Conservation (phyloP, 2,797 vertebrate genomes). For the Chelmon rostratus region DNA sequence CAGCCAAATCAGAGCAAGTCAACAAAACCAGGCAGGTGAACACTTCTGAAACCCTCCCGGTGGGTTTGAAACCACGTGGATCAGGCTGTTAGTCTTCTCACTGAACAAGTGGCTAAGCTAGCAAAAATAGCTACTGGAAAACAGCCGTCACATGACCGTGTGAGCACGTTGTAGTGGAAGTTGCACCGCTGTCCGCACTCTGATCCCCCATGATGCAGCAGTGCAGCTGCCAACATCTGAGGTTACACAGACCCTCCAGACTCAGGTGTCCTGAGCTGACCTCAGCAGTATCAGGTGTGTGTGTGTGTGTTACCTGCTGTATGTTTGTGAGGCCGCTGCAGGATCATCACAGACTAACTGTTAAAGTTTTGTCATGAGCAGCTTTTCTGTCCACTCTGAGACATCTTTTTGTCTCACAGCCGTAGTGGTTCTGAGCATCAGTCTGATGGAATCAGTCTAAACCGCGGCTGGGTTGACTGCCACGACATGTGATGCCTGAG, state of each 20-base stretch:
- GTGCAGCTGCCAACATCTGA: conserved; percentile 9
- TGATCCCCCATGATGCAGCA: conserved; percentile 18
- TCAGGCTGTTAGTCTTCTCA: no score
- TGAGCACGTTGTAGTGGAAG: background rate
- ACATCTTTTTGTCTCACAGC: no score
- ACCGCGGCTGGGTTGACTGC: no score
- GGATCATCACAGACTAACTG: background rate
- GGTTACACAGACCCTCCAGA: background rate
- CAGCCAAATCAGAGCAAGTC: no score
- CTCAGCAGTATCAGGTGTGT: conserved; percentile 3
- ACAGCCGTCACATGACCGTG: background rate
- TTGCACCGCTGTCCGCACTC: background rate
- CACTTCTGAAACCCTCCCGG: no score
- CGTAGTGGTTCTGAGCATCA: no score
- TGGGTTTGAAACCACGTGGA: no score
- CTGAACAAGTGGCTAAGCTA: no score
- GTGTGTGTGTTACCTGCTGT: conserved; percentile 12
- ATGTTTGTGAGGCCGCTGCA: background rate
- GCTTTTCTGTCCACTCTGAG: no score
- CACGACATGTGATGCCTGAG: background rate
- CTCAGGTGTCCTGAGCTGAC: conserved; percentile 15
- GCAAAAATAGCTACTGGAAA: no score
- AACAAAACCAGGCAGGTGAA: no score
- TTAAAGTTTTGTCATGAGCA: background rate
- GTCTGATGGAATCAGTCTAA: no score